These are phyloP conservation scores for Sphaeridia pumilis DNA, from an alignment of 2,888 invertebrate genomes.

Conservation along the genomic window DNA sequence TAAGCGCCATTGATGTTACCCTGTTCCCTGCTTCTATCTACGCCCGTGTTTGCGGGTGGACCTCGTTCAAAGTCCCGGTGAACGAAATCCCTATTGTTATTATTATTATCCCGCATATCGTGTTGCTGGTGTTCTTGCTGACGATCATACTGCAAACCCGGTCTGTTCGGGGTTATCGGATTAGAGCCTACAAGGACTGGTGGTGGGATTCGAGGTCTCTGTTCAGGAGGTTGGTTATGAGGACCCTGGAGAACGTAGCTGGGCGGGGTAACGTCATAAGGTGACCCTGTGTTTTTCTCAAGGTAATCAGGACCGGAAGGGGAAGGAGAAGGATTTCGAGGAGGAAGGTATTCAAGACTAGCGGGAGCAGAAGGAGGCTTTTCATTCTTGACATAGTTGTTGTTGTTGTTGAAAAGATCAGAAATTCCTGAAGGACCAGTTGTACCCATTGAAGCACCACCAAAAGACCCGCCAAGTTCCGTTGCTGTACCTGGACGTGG, in stretches of 20 bases:
- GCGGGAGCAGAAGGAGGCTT: not conserved
- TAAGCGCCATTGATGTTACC: not conserved
- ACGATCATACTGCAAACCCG: conserved; percentile 12
- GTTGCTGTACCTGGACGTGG: conserved; percentile 13
- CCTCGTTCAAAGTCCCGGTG: conserved; percentile 2
- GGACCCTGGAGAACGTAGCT: too few species aligned
- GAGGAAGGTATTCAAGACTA: not conserved
- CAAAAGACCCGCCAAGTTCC: not conserved
- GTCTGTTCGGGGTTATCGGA: conserved; percentile 2
- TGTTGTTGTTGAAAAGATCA: not conserved
- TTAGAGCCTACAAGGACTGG: not conserved
- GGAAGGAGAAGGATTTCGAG: not conserved
- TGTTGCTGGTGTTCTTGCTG: conserved; percentile 15
- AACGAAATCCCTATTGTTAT: conserved; percentile 11
- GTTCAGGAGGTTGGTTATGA: not conserved
- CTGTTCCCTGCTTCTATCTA: not conserved
- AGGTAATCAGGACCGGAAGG: not conserved
- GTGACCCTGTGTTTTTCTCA: not conserved
- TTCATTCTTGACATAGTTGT: not conserved
- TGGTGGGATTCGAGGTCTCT: not conserved
- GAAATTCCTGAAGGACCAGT: not conserved
- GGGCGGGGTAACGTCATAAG: too few species aligned
- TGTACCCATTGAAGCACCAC: not conserved
- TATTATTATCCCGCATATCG: not conserved
- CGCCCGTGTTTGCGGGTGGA: not conserved